Evolutionary conservation across 2,797 vertebrate species (phyloP).

Genomic region (Gila robusta): DNA sequence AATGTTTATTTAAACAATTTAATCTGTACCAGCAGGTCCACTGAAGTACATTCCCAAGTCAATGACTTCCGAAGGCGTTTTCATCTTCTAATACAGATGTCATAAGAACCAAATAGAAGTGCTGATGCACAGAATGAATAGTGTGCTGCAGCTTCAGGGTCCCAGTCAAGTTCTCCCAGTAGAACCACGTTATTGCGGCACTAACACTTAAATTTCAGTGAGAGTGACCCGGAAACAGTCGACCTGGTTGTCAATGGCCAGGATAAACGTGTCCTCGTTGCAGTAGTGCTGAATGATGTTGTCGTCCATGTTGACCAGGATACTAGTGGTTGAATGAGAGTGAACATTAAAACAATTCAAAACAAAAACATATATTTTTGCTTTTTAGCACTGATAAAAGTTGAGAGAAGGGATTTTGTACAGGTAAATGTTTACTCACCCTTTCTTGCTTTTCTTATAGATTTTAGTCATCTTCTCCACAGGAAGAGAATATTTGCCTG

Average conservation of each 20-base stretch:
- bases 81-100: background rate
- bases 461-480: slow-evolving; percentile 94
- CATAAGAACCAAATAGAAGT: background rate
- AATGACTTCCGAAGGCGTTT: background rate
- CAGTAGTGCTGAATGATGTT: slow-evolving; percentile 99
- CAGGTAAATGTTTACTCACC: slow-evolving; percentile 78
- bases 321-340: slow-evolving; percentile 76
- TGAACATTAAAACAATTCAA: background rate
- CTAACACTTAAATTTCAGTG: slow-evolving; percentile 88
- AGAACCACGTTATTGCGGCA: background rate
- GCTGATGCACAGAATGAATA: background rate
- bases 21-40: background rate
- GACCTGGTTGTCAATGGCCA: slow-evolving; percentile 89
- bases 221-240: slow-evolving; percentile 94
- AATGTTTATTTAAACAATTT: background rate
- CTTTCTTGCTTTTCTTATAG: slow-evolving; percentile 99
- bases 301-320: slow-evolving; percentile 98
- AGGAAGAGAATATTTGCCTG: slow-evolving; percentile 92
- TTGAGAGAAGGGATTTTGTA: background rate
- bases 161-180: background rate
- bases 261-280: slow-evolving; percentile 97
- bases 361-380: background rate
- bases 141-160: background rate
- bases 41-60: slow-evolving; percentile 28
- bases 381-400: background rate